Base-by-base conservation (phyloP, 2,797 vertebrate species). In the Cyclura pinguis region DNA sequence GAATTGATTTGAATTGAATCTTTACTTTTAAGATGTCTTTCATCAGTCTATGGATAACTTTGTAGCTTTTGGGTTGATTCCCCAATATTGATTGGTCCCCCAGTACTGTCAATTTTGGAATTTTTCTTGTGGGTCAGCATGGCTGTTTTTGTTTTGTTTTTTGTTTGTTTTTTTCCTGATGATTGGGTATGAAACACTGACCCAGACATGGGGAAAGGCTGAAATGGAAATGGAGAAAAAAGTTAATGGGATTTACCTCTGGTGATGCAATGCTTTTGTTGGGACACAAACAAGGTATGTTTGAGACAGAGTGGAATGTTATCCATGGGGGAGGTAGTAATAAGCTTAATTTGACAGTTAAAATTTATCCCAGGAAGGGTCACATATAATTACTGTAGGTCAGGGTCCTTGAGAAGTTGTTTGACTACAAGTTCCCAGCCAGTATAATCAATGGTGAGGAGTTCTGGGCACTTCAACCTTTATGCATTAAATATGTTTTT, bases 281-380 rank as follows among this genome's bases (percentile, higher is more conserved):
- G 9, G 29, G 78, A 38, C 27, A 50, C 35, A 81, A 62, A 82
- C 74, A 55, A 47, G 81, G 13, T 55, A 24, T 67, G 27, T 90
- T 35, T 83, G 80, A 87, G 42, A 77, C 38, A 76, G 57, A 6
- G 27, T 64, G 80, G 89, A 90, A 90, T 83, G 89, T 87, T 86
- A 86, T 90, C 84, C 72, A 47, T 76, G 69, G 35, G 47, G 52
- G 52, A 42, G 42, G 42, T n/a, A 83, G 73, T 55, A 57, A 73
- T n/a, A 59, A 50, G 6, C 72, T 32, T 22, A 87, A 82, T 64
- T 35, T 55, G 57, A 62, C 38, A 69, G 85, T 90, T 90, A 90
- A 87, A 87, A 57, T 91, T 91, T 91, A 87, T 47, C 80, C 84
- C 12, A 84, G 57, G 9, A 73, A 62, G 87, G 35, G 59, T 77